Base-by-base conservation (phyloP, 2,797 vertebrate genomes). In the Ctenochaetus hawaiiensis region DNA sequence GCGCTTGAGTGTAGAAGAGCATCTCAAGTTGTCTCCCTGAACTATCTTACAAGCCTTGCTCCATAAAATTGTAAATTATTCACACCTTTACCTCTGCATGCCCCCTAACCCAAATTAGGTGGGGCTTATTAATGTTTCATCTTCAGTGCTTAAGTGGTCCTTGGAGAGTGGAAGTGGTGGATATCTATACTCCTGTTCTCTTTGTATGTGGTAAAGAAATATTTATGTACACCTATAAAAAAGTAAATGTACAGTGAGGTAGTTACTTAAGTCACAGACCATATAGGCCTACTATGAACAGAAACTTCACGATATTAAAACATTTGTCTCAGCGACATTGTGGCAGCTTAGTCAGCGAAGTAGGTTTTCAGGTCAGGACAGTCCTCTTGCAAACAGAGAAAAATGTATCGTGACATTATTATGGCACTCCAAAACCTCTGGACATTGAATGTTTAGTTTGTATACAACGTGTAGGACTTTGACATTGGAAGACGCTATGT, bases 21-120 rank as follows among this genome's bases (percentile, higher is more conserved):
- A 64, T 41, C 11, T 62, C 1, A 4, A 47, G 49, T 13, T 39
- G 23, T 20, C 41, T 67, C 63, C 49, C 26, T 53, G 17, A 52
- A 65, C 13, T 52, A 26, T 20, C 44, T 74, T 3, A 1, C 37
- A 51, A 39, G 51, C 22, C 26, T 34, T 72, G 44, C 23, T 56
- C 48, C 14, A 26, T 73, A 64, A 63, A 69, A 44, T 9, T 49
- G 44, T 77, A 80, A 80, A 88, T 84, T 57, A 84, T 87, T 81
- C 56, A 80, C 81, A 61, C 48, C 71, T 57, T 79, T 54, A 80
- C 57, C 63, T 86, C 64, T n/a, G 18, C 2, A 39, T 67, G 58
- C 14, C 59, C 75, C 45, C 62, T 49, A 47, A 79, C 71, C 66
- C 56, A 64, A 78, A 87, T 84, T 68, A 82, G 67, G 23, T 56